Evolutionary conservation across 2,888 invertebrate genomes (phyloP), one percentile per base, ranked within the genome.

Genomic region (Trachelus troglodyta): DNA sequence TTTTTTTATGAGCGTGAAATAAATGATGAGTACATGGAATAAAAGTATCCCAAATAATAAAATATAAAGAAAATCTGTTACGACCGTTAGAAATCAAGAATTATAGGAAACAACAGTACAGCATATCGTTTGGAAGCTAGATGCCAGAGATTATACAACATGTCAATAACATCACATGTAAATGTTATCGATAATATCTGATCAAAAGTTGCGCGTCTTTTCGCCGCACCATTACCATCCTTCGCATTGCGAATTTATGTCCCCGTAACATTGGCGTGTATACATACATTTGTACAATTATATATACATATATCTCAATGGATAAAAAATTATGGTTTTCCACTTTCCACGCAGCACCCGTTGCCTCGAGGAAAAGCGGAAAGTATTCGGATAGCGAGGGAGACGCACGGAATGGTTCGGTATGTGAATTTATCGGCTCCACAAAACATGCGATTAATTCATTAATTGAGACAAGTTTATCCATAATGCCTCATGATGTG

Each of bases 281-380:
- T 56, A 56, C 15, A 56, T 56, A 56, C 9, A 56, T 56, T 9
- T 23, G 56, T 56, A 56, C 56, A 56, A 56, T 9, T 56, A 56
- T 56, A 56, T 56, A 56, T 56, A 9, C 56, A 23, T 56, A 1
- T 56, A 71, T 33, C 31, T 12, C 71, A 71, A 34, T 34, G 71
- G 71, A 71, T 71, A 71, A 56, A 23, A 56, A 85, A 87, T 83
- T 77, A 82, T 84, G 77, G 79, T 87, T 84, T 87, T 87, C 83
- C 82, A 81, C 81, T 85, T 88, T 87, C 78, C 82, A 85, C 82
- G 83, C 84, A 89, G 89, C 84, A 83, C 81, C 85, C 75, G 85
- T 85, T 73, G 76, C 81, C 80, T 82, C 81, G 73, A 85, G 80
- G 79, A 84, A 83, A 75, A 86, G 83, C 76, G 85, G 79, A 81